Evolutionary conservation across 2,888 invertebrate genomes (phyloP).

Genomic region (Thalpophila matura): DNA sequence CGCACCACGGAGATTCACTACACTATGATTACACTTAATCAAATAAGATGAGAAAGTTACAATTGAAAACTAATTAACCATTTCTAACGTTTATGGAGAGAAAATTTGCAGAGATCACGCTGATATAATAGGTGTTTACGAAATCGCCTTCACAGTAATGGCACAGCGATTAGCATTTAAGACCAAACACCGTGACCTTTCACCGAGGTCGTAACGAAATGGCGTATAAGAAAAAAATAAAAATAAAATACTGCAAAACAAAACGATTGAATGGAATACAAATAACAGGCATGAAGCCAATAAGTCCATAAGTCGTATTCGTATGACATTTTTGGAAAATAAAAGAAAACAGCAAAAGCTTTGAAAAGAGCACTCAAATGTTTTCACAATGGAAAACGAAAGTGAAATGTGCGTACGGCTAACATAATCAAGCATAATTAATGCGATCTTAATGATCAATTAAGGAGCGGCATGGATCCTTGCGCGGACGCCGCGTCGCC

Average conservation of each 20-base stretch:
- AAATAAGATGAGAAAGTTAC: slow-evolving; percentile 49
- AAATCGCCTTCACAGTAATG: slow-evolving; percentile 73
- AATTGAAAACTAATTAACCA: slow-evolving; percentile 53
- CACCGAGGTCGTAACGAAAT: slow-evolving; percentile 65
- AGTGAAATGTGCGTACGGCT: slow-evolving; percentile 48
- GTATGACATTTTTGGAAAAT: slow-evolving; percentile 9
- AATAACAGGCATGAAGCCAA: slow-evolving; percentile 13
- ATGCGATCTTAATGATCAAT: slow-evolving; percentile 75
- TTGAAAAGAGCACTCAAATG: slow-evolving; percentile 13
- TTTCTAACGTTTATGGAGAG: slow-evolving; percentile 43
- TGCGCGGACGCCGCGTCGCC: slow-evolving; percentile 59
- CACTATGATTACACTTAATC: slow-evolving; percentile 54
- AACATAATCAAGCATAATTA: slow-evolving; percentile 61
- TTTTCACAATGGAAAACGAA: slow-evolving; percentile 30
- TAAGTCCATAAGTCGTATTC: slow-evolving; percentile 10
- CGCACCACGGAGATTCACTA: slow-evolving; percentile 50
- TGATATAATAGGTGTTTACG: slow-evolving; percentile 47
- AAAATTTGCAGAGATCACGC: slow-evolving; percentile 40
- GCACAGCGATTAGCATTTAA: slow-evolving; percentile 75
- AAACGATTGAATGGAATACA: slow-evolving; percentile 24
- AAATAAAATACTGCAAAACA: slow-evolving; percentile 16
- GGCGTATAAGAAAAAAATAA: slow-evolving; percentile 52
- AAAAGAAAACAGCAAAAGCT: slow-evolving; percentile 8
- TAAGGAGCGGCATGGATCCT: slow-evolving; percentile 65
- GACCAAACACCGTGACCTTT: slow-evolving; percentile 75